Conservation (phyloP, 2,888 invertebrate species). For the Erynnis tages region DNA sequence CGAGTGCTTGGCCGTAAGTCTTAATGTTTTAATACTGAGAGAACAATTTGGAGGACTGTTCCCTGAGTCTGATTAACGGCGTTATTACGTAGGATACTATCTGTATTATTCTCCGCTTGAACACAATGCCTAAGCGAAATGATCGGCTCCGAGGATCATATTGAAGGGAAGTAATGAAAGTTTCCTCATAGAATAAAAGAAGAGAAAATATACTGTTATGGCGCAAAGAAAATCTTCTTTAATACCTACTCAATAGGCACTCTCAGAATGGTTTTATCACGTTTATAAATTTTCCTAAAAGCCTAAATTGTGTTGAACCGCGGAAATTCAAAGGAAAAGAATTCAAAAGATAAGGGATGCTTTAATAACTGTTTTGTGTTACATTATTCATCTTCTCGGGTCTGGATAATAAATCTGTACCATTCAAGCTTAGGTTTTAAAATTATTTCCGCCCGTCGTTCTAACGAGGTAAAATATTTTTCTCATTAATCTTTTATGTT, state of each 20-base stretch:
- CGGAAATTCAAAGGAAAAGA: constrained; percentile 18
- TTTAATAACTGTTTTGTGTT: constrained; percentile 26
- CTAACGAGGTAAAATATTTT: constrained; percentile 18
- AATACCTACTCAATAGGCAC: constrained; percentile 11
- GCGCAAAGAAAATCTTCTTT: constrained; percentile 29
- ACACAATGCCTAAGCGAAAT: constrained; percentile 44
- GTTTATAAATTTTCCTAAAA: constrained; percentile 21
- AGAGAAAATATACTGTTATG: constrained; percentile 39
- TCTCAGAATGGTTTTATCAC: constrained; percentile 16
- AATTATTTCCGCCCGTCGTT: constrained; percentile 15
- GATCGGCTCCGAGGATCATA: constrained; percentile 47
- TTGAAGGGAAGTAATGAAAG: constrained; percentile 50
- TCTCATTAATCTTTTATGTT: constrained; percentile 16
- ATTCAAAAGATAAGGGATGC: constrained; percentile 24
- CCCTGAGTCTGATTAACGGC: constrained; percentile 37
- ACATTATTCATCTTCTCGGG: constrained; percentile 25
- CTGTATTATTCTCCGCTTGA: constrained; percentile 42
- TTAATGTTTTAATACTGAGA: constrained; percentile 27
- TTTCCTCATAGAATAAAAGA: constrained; percentile 35
- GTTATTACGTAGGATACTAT: constrained; percentile 45
- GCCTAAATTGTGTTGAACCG: constrained; percentile 18
- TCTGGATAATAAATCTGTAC: constrained; percentile 25
- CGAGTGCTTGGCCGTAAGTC: constrained; percentile 1
- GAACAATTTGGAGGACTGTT: constrained; percentile 37
- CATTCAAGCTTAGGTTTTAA: constrained; percentile 21